Evolutionary conservation across 2,113 vertebrate genomes (phyloP), one percentile per base, ranked within the genome.

Genomic region (Circaetus gallicus): DNA sequence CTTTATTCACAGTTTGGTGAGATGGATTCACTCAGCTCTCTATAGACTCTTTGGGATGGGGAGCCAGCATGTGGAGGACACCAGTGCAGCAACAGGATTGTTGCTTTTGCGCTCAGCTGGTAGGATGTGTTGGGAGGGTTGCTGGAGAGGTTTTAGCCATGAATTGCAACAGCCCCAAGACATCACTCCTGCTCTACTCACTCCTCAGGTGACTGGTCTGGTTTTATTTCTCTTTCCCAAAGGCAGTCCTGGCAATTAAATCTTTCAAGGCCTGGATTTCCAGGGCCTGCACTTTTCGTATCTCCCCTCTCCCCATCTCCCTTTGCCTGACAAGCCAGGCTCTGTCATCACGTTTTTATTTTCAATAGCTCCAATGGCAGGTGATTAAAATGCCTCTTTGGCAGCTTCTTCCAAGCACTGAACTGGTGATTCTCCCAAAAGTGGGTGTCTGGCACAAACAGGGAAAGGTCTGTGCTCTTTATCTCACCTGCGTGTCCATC

Each of bases 361-460:
- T 63, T 66, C 67, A 85, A 0, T 56, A 77, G 10, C 52, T 87
- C 43, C 55, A 72, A 19, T 2, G 6, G 38, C 56, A 80, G n/a
- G 20, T 80, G 47, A 84, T 80, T 79, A 53, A 95, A 89, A 82
- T 83, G 62, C 49, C 66, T 92, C 70, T 74, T 77, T 52, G 52
- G 29, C 55, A 66, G 63, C 61, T 92, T 86, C 47, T 84, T 89
- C 56, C 26, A 84, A 82, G 70, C 36, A 29, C 66, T 67, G 40
- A 43, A 10, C 28, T 72, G 71, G 58, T 67, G 66, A 61, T 82
- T 87, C 45, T 72, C 70, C 61, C 91, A 86, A 31, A 93, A 56
- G 58, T 90, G 66, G 55, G 55, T 49, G 40, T 50, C 67, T 94
- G 77, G 53, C 77, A 82, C 47, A 73, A 52, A 42, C n/a, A 81